Evolutionary conservation across 2,888 invertebrate genomes (phyloP), one percentile per base, ranked within the genome.

Genomic region (Reticulitermes lucifugus): DNA sequence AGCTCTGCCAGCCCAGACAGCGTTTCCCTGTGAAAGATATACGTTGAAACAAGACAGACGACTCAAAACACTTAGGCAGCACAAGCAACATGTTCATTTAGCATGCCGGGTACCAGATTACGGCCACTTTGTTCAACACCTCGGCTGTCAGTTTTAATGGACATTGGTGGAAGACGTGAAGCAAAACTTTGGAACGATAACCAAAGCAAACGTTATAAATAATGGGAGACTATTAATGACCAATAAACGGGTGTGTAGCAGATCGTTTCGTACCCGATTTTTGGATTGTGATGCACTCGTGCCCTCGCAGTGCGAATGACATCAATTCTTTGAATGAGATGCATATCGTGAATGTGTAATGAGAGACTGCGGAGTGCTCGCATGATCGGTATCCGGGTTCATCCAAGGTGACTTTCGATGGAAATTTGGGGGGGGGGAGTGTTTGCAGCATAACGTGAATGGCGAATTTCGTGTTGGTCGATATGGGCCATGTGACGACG

Each of bases 1-100:
- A 77, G 77, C 77, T n/a, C 22, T n/a, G 77, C n/a, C 46, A 43
- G 46, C 51, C 46, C n/a, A 46, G 51, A 51, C 25, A 46, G 25
- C 10, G 79, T 51, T n/a, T n/a, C 79, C 75, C 79, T 79, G 46
- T 79, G 51, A 46, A 77, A 75, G 75, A 75, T 75, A 41, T 75
- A 75, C 35, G 41, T 21, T 41, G 46, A 41, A 77, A 46, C 46
- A 46, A 46, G 77, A 77, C 77, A 77, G 77, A 77, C 51, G 77
- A 51, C 41, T 75, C 75, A 75, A 75, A 75, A 75, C 75, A 75
- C 75, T 75, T 29, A 35, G 21, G 41, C 43, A 21, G 5, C 77
- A 77, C 75, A 35, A 35, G 75, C 43, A 41, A 75, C 77, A 77
- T 51, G 46, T n/a, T 77, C 65, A 65, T 65, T 65, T 65, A 65